phyloP scores from a whole-genome alignment of 2,113 vertebrate genomes.

The Danionella cerebrum region DNA sequence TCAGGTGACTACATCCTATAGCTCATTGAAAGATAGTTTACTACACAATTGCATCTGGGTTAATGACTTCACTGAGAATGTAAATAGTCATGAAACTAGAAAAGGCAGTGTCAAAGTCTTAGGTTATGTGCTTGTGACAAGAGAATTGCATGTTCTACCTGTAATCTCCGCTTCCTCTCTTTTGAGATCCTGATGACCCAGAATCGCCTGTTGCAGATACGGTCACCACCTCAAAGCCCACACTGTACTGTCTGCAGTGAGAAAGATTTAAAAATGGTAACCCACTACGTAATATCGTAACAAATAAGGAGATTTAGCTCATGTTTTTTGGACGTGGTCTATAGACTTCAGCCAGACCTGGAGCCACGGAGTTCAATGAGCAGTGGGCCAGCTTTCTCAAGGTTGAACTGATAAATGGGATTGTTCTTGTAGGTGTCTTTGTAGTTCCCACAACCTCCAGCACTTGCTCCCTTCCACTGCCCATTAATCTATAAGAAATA shows the following conservation, averaged over 20 bases:
- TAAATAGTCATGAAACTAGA: too few relatives aligned
- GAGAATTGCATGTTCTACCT: constrained; percentile 69
- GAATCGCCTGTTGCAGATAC: constrained; percentile 77
- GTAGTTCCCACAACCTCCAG: constrained; percentile 94
- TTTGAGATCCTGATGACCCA: constrained; percentile 70
- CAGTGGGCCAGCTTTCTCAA: constrained; percentile 83
- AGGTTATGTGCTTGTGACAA: not conserved
- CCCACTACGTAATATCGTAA: too few relatives aligned
- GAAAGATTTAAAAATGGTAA: too few relatives aligned
- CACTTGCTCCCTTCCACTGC: constrained; percentile 86
- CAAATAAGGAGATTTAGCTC: too few relatives aligned
- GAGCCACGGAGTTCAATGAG: constrained; percentile 91
- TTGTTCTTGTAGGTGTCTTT: constrained; percentile 90
- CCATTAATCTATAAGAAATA: constrained; percentile 77
- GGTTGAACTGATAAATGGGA: constrained; percentile 86
- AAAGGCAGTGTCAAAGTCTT: too few relatives aligned
- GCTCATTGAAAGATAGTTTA: too few relatives aligned
- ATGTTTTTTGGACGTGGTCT: too few relatives aligned
- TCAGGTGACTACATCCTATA: too few relatives aligned
- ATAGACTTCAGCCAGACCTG: constrained; percentile 75
- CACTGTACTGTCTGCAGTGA: constrained; percentile 74
- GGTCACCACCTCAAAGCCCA: constrained; percentile 82
- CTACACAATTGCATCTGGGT: too few relatives aligned
- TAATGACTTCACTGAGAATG: too few relatives aligned
- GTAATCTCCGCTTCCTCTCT: constrained; percentile 90